Evolutionary conservation across 2,888 invertebrate genomes (phyloP).

Genomic region (Eurytoma adleriae): DNA sequence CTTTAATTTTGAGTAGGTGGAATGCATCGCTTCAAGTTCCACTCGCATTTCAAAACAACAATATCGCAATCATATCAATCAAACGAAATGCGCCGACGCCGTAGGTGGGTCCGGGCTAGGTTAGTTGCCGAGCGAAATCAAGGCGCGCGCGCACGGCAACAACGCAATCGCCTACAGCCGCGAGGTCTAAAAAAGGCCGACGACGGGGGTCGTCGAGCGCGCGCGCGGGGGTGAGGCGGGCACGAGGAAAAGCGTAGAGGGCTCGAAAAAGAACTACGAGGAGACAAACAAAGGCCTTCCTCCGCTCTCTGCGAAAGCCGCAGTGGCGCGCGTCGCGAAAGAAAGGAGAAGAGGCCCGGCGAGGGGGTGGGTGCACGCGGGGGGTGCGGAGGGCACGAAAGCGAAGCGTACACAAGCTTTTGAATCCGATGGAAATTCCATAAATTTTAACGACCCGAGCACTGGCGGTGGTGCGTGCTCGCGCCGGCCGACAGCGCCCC

Average conservation of each 20-base stretch:
- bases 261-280: neutral
- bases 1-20: too few species aligned
- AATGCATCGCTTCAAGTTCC: too few species aligned
- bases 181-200: too few species aligned
- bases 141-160: too few species aligned
- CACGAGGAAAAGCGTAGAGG: slow-evolving; percentile 9
- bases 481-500: slow-evolving; percentile 37
- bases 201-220: too few species aligned
- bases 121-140: too few species aligned
- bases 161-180: too few species aligned
- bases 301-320: neutral
- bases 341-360: neutral
- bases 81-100: too few species aligned
- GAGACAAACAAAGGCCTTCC: neutral
- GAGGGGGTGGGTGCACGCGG: neutral
- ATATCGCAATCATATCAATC: too few species aligned
- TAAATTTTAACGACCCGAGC: slow-evolving; percentile 64
- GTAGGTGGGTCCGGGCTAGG: too few species aligned
- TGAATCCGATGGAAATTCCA: slow-evolving; percentile 62
- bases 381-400: neutral
- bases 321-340: neutral
- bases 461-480: neutral
- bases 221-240: neutral
- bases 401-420: slow-evolving; percentile 48
- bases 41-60: too few species aligned